Percentiles rank a stretch among this genome's conserved stretches.
These are phyloP conservation scores for Apodemia hepburni DNA, from an alignment of 2,888 invertebrate species.

Conservation along the genomic window DNA sequence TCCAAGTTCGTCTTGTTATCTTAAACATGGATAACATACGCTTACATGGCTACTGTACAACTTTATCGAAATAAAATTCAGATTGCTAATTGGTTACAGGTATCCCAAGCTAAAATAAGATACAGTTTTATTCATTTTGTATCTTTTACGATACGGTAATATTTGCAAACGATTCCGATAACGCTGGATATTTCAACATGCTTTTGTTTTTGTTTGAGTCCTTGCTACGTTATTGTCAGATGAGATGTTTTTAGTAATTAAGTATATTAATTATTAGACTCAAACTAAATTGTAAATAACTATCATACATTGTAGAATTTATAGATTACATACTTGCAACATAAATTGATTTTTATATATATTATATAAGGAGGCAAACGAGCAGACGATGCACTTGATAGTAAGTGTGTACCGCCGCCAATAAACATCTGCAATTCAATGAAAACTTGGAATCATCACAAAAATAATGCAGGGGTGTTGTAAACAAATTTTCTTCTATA, in stretches of 20 bases:
- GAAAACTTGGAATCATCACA: too few relatives aligned
- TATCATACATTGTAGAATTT: neutral
- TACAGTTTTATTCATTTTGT: constrained; percentile 41
- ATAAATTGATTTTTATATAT: too few relatives aligned
- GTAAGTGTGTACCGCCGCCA: too few relatives aligned
- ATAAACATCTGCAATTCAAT: too few relatives aligned
- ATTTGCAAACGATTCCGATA: constrained; percentile 29
- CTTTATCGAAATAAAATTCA: constrained; percentile 48
- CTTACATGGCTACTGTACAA: constrained; percentile 37
- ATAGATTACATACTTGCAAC: neutral
- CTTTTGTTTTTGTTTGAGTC: neutral
- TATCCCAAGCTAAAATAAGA: constrained; percentile 46
- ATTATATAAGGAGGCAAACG: too few relatives aligned
- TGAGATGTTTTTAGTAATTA: neutral
- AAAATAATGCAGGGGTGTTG: too few relatives aligned
- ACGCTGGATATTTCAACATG: neutral
- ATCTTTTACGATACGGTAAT: constrained; percentile 35
- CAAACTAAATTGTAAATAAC: neutral
- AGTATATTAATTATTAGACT: neutral
- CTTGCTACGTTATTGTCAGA: constrained; percentile 14
- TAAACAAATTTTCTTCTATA: too few relatives aligned
- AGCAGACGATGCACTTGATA: too few relatives aligned
- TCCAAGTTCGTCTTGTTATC: constrained; percentile 29
- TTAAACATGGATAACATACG: constrained; percentile 30
- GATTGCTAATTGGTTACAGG: constrained; percentile 63